These are phyloP conservation scores for Larimichthys polyactis DNA, from an alignment of 2,113 vertebrate genomes.

Conservation along the genomic window DNA sequence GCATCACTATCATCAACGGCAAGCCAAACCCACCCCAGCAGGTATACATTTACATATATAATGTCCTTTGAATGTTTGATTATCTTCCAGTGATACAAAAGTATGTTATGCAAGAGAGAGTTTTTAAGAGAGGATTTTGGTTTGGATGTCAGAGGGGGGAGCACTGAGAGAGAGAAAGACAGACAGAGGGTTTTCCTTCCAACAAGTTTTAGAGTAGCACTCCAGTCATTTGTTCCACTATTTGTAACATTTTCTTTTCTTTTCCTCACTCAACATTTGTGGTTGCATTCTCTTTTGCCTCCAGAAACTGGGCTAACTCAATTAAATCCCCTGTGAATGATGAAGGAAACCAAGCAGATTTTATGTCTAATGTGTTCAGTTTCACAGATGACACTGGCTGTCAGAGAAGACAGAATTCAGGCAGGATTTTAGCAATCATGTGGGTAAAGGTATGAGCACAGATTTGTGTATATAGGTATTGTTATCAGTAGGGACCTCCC, in stretches of 20 bases:
- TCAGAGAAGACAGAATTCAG: neutral
- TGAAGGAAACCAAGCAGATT: slow-evolving; percentile 4
- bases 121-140: neutral
- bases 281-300: neutral
- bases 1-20: slow-evolving; percentile 79
- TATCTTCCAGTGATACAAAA: neutral
- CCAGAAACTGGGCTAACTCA: neutral
- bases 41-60: slow-evolving; percentile 78
- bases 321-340: neutral
- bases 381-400: neutral
- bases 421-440: slow-evolving; percentile 5
- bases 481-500: too few relatives aligned
- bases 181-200: neutral
- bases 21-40: slow-evolving; percentile 76
- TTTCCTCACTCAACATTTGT: slow-evolving; percentile 16
- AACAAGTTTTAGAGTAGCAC: neutral
- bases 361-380: neutral
- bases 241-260: slow-evolving; percentile 4
- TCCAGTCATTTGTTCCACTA: neutral
- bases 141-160: neutral
- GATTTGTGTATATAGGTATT: too few relatives aligned
- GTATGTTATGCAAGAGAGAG: neutral
- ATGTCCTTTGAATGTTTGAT: too few relatives aligned
- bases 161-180: neutral
- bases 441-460: neutral